A percentile compares a stretch with the other conserved stretches of the same genome.
These are phyloP conservation scores for Galemys pyrenaicus DNA, from an alignment of 2,113 vertebrate genomes.

Conservation along the genomic window DNA sequence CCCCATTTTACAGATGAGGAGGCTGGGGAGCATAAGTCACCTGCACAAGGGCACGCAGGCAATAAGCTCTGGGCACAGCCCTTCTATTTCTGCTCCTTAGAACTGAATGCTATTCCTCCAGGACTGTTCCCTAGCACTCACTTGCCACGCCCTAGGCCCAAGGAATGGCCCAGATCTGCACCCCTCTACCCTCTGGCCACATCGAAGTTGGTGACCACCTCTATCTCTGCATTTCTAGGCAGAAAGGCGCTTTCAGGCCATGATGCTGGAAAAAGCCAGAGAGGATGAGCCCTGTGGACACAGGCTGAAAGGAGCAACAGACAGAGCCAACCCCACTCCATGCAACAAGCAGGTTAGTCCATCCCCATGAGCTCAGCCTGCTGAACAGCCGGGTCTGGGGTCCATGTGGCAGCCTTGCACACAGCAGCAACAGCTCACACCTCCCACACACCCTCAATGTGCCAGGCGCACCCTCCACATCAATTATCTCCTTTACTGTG, in stretches of 20 bases:
- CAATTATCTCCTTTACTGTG: neutral
- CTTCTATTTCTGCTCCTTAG: neutral
- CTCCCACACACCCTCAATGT: neutral
- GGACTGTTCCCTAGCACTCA: too few relatives aligned
- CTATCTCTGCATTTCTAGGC: neutral
- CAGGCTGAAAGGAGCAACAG: neutral
- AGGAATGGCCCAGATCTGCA: neutral
- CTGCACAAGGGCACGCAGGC: too few relatives aligned
- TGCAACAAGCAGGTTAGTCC: conserved; percentile 52
- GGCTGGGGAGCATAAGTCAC: too few relatives aligned
- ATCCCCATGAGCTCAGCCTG: neutral
- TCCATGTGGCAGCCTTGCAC: fast-evolving
- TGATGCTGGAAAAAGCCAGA: neutral
- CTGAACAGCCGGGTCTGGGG: neutral
- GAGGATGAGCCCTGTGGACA: neutral
- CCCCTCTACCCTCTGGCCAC: too few relatives aligned
- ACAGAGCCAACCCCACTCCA: neutral
- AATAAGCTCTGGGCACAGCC: neutral
- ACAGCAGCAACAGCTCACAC: neutral
- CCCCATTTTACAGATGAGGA: neutral
- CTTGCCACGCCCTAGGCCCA: neutral
- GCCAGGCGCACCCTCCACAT: neutral
- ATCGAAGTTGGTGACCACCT: neutral
- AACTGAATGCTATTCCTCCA: neutral
- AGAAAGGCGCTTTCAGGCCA: neutral